These are phyloP conservation scores for Rafetus swinhoei DNA, from an alignment of 2,113 vertebrate species.

Conservation along the genomic window DNA sequence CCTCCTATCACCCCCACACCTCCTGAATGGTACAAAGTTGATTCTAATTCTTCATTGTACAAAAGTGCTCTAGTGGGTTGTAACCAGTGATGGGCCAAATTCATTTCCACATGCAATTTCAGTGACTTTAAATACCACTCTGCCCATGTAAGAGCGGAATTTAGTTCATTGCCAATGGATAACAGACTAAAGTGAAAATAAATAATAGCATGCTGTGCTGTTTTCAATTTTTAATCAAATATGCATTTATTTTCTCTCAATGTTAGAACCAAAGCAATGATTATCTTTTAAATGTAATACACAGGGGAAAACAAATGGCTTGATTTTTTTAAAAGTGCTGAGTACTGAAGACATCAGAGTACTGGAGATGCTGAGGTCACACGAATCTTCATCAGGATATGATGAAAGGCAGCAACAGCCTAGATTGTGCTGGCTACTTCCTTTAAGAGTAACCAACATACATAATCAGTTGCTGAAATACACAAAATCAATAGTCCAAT, in stretches of 20 bases:
- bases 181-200: background rate
- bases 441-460: background rate
- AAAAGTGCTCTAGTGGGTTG: background rate
- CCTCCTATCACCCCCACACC: background rate
- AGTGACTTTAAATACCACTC: rapidly evolving
- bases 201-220: background rate
- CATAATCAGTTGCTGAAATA: background rate
- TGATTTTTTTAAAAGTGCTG: background rate
- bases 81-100: background rate
- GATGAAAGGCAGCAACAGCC: background rate
- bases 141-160: background rate
- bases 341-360: background rate
- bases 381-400: background rate
- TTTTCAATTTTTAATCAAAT: background rate
- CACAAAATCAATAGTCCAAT: constrained; percentile 30
- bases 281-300: background rate
- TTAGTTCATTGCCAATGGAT: background rate
- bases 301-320: rapidly evolving
- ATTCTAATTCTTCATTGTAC: background rate
- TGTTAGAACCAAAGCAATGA: background rate
- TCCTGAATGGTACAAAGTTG: rapidly evolving
- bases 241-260: background rate
- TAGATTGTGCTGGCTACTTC: background rate
- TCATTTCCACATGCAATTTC: background rate
- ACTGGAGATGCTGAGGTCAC: background rate